A percentile compares a stretch with the other conserved stretches of the same genome.
Conservation (phyloP, 2,888 invertebrate genomes). For the Homarus gammarus region DNA sequence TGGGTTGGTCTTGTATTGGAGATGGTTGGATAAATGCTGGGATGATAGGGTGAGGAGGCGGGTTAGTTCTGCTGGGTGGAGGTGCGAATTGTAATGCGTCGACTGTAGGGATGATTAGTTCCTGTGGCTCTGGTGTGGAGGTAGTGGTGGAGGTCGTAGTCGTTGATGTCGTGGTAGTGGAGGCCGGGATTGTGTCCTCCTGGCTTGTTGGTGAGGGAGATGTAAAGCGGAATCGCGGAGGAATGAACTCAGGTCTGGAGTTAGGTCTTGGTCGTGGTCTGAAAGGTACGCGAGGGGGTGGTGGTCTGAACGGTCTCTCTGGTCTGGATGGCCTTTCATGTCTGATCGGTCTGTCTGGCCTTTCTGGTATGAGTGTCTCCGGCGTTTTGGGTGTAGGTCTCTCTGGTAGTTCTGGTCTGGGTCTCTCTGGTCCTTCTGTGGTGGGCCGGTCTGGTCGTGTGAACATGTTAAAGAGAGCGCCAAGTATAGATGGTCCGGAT, state of each 20-base stretch:
- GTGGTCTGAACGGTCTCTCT: background rate
- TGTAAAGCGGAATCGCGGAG: constrained; percentile 56
- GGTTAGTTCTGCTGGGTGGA: background rate
- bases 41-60: background rate
- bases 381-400: background rate
- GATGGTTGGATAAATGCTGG: background rate
- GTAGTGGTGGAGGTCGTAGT: background rate
- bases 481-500: background rate
- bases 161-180: background rate
- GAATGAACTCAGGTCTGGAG: constrained; percentile 46
- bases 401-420: constrained; percentile 27
- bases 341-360: background rate
- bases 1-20: background rate
- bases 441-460: background rate
- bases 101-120: background rate
- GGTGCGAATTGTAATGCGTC: background rate
- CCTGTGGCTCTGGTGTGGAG: background rate
- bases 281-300: constrained; percentile 13
- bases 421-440: background rate
- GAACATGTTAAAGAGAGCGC: background rate
- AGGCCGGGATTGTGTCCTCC: background rate
- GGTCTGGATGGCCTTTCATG: background rate
- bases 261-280: constrained; percentile 53
- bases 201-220: constrained; percentile 34
- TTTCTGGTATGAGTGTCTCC: background rate